These are phyloP conservation scores for Hypercompe scribonia DNA, from an alignment of 2,888 invertebrate genomes.

Conservation along the genomic window DNA sequence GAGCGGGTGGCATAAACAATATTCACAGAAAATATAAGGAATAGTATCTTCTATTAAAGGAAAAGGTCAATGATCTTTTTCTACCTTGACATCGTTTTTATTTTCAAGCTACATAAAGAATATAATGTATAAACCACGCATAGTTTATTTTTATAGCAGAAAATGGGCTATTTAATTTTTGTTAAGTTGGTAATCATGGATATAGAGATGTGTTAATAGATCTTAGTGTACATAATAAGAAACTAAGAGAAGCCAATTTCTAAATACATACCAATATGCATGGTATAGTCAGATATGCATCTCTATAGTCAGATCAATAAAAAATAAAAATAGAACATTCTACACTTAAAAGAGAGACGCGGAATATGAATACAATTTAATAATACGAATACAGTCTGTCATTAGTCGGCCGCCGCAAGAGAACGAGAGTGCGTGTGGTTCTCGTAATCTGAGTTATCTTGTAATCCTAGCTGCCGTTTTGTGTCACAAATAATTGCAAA, in stretches of 20 bases:
- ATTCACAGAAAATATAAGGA: background rate
- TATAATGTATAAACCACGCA: background rate
- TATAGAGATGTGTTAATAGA: conserved; percentile 22
- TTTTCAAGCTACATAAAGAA: conserved; percentile 5
- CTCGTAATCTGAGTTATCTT: too few species aligned
- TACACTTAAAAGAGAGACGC: too few species aligned
- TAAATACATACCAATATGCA: background rate
- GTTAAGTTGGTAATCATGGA: conserved; percentile 20
- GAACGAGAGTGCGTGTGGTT: too few species aligned
- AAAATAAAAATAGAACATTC: too few species aligned
- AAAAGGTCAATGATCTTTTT: conserved; percentile 18
- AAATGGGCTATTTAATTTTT: conserved; percentile 14
- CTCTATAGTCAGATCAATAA: too few species aligned
- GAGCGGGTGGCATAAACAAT: background rate
- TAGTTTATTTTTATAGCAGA: conserved; percentile 17
- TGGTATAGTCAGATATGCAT: too few species aligned
- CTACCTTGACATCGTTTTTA: conserved; percentile 24
- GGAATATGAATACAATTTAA: too few species aligned
- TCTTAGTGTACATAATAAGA: background rate
- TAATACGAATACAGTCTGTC: too few species aligned
- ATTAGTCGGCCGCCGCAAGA: too few species aligned
- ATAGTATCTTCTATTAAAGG: conserved; percentile 8
- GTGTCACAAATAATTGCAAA: too few species aligned
- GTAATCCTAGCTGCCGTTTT: too few species aligned
- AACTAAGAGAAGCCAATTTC: background rate